These are phyloP conservation scores for Anagyrus pseudococci DNA, from an alignment of 2,888 invertebrate species.

Conservation along the genomic window DNA sequence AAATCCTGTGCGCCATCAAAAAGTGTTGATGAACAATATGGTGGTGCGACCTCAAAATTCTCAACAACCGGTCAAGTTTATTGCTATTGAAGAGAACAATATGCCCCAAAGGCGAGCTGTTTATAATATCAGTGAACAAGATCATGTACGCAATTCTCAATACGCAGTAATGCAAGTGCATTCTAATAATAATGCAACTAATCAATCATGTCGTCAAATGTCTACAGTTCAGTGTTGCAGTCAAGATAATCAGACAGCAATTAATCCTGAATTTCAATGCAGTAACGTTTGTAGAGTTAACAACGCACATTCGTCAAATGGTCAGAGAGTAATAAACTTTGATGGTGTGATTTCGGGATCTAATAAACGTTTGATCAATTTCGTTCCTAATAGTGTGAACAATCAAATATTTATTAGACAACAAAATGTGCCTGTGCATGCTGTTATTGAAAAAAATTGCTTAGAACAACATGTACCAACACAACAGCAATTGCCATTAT, in stretches of 20 bases:
- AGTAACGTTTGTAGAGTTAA: neutral
- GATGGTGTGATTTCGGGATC: neutral
- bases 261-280: constrained; percentile 11
- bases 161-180: constrained; percentile 4
- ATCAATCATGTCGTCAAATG: constrained; percentile 1
- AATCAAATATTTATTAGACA: constrained; percentile 14
- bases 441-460: constrained; percentile 17
- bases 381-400: neutral
- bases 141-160: constrained; percentile 19
- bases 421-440: constrained; percentile 8
- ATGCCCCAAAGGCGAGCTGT: constrained; percentile 28
- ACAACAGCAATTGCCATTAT: constrained; percentile 14
- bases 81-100: constrained; percentile 26
- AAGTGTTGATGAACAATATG: no score
- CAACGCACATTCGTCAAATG: neutral
- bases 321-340: constrained; percentile 11
- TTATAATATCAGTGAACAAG: constrained; percentile 16
- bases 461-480: constrained; percentile 9
- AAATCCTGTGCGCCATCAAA: neutral
- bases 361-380: constrained; percentile 4
- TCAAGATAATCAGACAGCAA: neutral
- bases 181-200: neutral
- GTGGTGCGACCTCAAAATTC: constrained; percentile 15
- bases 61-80: constrained; percentile 31
- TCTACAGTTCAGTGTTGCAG: constrained; percentile 10